These are phyloP conservation scores for Campoplex nolae DNA, from an alignment of 2,888 invertebrate species.

Conservation along the genomic window DNA sequence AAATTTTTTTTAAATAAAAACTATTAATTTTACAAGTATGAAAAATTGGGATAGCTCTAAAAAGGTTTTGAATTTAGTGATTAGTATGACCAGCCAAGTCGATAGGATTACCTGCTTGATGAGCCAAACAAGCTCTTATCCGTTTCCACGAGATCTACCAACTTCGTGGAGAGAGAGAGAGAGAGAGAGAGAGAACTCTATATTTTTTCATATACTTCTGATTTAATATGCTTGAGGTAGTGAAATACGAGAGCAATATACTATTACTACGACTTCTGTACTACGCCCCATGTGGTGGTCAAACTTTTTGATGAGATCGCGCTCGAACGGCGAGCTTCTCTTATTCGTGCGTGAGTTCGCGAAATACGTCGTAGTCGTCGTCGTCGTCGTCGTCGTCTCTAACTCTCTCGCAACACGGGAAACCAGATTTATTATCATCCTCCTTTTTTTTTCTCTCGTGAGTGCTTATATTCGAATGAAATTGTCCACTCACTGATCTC, in stretches of 20 bases:
- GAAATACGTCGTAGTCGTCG: constrained; percentile 40
- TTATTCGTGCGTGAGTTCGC: constrained; percentile 18
- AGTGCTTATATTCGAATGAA: constrained; percentile 3
- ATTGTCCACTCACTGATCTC: not conserved
- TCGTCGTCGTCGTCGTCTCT: not conserved
- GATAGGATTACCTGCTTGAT: too few species aligned
- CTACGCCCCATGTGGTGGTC: constrained; percentile 37
- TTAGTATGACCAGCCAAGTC: too few species aligned
- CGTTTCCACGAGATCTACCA: not conserved
- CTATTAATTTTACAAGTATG: too few species aligned
- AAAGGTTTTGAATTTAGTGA: too few species aligned
- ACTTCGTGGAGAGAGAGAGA: too few species aligned
- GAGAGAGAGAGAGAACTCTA: not conserved
- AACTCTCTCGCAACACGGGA: not conserved
- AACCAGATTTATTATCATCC: constrained; percentile 45
- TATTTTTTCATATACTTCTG: not conserved
- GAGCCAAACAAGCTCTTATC: constrained; percentile 4
- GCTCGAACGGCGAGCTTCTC: constrained; percentile 28
- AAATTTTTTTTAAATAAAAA: too few species aligned
- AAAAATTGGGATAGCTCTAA: too few species aligned
- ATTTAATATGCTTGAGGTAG: not conserved
- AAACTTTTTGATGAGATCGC: constrained; percentile 54
- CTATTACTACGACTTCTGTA: not conserved
- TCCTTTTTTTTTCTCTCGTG: constrained; percentile 20
- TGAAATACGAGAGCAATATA: constrained; percentile 3